phyloP scores from a whole-genome alignment of 2,113 vertebrate species.

The Ceratotherium simum region DNA sequence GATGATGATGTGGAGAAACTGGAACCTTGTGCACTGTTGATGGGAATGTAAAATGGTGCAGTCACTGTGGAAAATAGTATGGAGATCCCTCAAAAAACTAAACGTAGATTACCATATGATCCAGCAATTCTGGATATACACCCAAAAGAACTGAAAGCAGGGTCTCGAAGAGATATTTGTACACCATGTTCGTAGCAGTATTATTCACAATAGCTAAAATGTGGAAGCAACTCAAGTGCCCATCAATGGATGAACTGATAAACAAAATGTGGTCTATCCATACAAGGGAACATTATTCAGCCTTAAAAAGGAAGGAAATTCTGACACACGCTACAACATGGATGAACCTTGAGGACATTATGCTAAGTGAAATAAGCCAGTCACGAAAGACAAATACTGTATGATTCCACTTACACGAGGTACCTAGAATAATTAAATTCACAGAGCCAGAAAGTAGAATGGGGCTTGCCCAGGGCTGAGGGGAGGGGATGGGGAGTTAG shows the following conservation, averaged over 20 bases:
- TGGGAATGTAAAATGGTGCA: rapidly evolving
- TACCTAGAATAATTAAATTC: no score
- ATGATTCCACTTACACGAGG: neutral
- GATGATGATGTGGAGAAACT: rapidly evolving
- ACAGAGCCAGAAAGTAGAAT: neutral
- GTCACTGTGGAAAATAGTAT: neutral
- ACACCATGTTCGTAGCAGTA: neutral
- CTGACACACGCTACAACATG: neutral
- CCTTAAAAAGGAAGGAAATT: neutral
- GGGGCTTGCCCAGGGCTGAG: rapidly evolving
- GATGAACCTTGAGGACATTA: neutral
- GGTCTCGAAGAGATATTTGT: neutral
- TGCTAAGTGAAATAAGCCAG: no score
- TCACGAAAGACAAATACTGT: no score
- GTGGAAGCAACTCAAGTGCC: no score
- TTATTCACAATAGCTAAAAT: neutral
- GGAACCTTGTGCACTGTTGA: neutral
- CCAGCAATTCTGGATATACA: neutral
- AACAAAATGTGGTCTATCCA: neutral
- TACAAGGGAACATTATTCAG: neutral
- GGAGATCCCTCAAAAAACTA: neutral
- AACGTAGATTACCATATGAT: neutral
- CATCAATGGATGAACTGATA: rapidly evolving
- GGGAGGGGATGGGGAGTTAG: neutral
- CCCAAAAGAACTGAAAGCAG: neutral